Evolutionary conservation across 2,797 vertebrate species (phyloP).

Genomic region (Anas bernieri): DNA sequence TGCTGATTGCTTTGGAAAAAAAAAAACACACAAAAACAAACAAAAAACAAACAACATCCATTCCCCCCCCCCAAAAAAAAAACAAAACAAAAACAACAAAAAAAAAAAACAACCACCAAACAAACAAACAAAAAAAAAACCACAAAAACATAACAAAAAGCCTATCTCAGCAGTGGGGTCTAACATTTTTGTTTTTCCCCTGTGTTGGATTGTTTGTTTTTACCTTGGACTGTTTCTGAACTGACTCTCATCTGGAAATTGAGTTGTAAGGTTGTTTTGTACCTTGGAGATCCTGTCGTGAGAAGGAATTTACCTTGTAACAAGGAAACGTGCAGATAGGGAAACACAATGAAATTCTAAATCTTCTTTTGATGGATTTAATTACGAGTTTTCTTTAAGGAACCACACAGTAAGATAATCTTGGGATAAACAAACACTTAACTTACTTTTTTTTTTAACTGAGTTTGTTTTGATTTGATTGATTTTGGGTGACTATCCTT

Average conservation of each 20-base stretch:
- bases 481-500: constrained; percentile 49
- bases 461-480: constrained; percentile 49
- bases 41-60: too few relatives aligned
- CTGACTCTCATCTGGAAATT: constrained; percentile 33
- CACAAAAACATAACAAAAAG: too few relatives aligned
- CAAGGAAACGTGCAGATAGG: constrained; percentile 23
- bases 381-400: constrained; percentile 43
- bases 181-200: neutral
- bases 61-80: neutral
- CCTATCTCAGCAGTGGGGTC: neutral
- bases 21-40: neutral
- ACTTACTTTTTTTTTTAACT: neutral
- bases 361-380: constrained; percentile 42
- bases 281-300: neutral
- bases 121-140: too few relatives aligned
- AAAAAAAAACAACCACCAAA: neutral
- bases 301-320: neutral
- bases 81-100: too few relatives aligned
- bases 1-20: neutral
- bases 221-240: constrained; percentile 12
- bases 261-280: constrained; percentile 12
- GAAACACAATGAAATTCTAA: neutral
- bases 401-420: constrained; percentile 22
- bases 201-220: constrained; percentile 18
- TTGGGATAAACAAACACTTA: constrained; percentile 6